A percentile compares a stretch with the other conserved stretches of the same genome.
Evolutionary conservation across 2,888 invertebrate genomes (phyloP).

Genomic region (Aspidapion aeneum): DNA sequence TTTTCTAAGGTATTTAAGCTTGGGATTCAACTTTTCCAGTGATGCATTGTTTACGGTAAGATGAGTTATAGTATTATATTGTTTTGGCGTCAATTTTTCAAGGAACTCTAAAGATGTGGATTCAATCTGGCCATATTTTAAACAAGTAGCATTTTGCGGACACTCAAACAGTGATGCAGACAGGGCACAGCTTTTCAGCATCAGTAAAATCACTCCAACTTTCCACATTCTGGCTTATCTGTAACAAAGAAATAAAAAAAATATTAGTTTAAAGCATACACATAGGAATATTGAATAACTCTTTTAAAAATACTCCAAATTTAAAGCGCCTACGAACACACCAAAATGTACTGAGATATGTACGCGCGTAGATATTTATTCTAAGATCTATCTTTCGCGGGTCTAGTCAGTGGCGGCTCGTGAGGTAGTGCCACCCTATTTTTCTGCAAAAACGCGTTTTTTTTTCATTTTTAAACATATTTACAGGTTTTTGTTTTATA

Average conservation of each 20-base stretch:
- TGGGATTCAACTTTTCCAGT: conserved; percentile 37
- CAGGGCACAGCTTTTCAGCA: not conserved
- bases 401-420: too few species aligned
- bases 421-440: too few species aligned
- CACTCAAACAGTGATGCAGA: conserved; percentile 45
- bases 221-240: not conserved
- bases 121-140: conserved; percentile 67
- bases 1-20: conserved; percentile 41
- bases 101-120: conserved; percentile 70
- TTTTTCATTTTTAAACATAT: too few species aligned
- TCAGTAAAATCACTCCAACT: not conserved
- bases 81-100: conserved; percentile 53
- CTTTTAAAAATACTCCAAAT: too few species aligned
- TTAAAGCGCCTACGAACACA: too few species aligned
- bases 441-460: too few species aligned
- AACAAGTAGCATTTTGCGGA: conserved; percentile 54
- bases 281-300: too few species aligned
- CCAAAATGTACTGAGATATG: too few species aligned
- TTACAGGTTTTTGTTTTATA: too few species aligned
- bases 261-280: too few species aligned
- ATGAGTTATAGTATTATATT: conserved; percentile 35
- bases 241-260: not conserved
- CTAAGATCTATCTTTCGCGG: too few species aligned
- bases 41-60: conserved; percentile 37
- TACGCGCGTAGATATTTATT: too few species aligned